Base-by-base conservation (phyloP, 2,888 invertebrate species). In the Scaptodrosophila latifasciaeformis region DNA sequence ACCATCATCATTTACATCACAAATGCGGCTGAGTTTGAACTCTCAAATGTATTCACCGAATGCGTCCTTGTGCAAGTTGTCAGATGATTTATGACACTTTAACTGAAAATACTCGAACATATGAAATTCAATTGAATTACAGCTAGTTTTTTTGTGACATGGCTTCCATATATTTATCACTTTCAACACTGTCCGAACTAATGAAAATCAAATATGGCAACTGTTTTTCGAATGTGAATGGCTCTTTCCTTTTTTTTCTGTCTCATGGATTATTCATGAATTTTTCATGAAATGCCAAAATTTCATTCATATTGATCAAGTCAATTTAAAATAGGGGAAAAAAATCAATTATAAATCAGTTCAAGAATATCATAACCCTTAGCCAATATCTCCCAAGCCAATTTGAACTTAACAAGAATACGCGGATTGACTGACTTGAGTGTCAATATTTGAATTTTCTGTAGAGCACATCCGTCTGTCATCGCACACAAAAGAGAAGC, bases 1-100 rank as follows among this genome's bases (percentile, higher is more conserved):
- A n/a, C 56, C 52, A 59, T 43, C 60, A 53, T 50, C 44, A 69
- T 76, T 75, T 72, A 59, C 70, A 75, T 67, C 58, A 58, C 69
- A 72, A 75, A 74, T 64, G 44, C 44, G 30, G 39, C 43, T n/a
- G 29, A 49, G 45, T 51, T 56, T n/a, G 12, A 35, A 13, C 12
- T n/a, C 12, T 35, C n/a, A n/a, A n/a, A n/a, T n/a, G n/a, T n/a
- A n/a, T n/a, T n/a, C n/a, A n/a, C n/a, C n/a, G n/a, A n/a, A n/a
- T n/a, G n/a, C n/a, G n/a, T n/a, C n/a, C n/a, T 35, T 35, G 4
- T 12, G 35, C 12, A 7, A 24, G 12, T 2, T 45, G 37, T n/a
- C 47, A 56, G 49, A 66, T 66, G 68, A 71, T 72, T 67, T 72
- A 71, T 67, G 68, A 18, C 30, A 30, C 18, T 57, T 53, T 49